These are phyloP conservation scores for Parotia lawesii DNA, from an alignment of 2,113 vertebrate genomes.

Conservation along the genomic window DNA sequence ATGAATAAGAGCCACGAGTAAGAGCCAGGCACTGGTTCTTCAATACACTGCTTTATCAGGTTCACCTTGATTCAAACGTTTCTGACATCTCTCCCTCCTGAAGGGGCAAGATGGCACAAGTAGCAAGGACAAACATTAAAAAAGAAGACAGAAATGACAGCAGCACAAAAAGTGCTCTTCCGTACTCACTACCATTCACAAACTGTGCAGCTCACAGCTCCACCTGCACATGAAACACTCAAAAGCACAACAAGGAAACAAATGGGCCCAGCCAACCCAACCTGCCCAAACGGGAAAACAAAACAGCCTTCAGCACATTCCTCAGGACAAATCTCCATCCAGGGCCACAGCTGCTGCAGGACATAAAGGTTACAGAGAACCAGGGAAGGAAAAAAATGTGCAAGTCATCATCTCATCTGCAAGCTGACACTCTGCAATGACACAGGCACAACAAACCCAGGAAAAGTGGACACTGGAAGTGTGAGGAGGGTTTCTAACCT, in stretches of 20 bases:
- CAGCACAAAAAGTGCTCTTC: not conserved
- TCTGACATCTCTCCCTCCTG: not conserved
- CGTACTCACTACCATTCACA: not conserved
- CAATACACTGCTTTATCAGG: not conserved
- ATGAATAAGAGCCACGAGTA: constrained; percentile 39
- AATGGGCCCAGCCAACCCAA: not conserved
- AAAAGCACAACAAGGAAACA: not conserved
- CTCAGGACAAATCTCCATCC: not conserved
- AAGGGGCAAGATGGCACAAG: not conserved
- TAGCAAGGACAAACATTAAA: not conserved
- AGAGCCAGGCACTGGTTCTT: constrained; percentile 46
- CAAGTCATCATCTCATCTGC: constrained; percentile 46
- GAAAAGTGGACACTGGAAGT: not conserved
- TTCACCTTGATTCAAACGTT: not conserved
- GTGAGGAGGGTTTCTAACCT: constrained; percentile 14
- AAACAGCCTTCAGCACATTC: not conserved
- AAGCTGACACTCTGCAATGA: not conserved
- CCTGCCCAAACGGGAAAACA: not conserved
- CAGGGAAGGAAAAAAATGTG: not conserved
- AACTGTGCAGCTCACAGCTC: not conserved
- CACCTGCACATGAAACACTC: not conserved
- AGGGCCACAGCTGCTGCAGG: not conserved
- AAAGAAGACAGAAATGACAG: not conserved
- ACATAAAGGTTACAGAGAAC: not conserved
- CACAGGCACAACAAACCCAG: not conserved